phyloP scores from a whole-genome alignment of 2,113 vertebrate genomes.

The Sardina pilchardus region DNA sequence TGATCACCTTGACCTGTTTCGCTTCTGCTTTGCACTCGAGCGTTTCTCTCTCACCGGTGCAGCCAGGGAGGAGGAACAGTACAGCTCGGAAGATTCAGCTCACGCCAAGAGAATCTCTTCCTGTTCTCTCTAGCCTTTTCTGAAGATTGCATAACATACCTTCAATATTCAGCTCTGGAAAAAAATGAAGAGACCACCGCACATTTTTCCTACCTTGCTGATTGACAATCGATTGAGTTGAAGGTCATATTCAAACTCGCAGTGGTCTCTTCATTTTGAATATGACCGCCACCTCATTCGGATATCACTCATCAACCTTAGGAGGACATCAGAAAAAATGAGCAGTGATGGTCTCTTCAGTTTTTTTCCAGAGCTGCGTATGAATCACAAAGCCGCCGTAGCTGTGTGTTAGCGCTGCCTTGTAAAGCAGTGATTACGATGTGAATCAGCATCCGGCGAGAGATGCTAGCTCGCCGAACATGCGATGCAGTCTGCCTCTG shows the following conservation, averaged over 20 bases:
- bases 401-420: background rate
- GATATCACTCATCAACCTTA: too few relatives aligned
- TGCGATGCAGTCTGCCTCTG: background rate
- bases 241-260: background rate
- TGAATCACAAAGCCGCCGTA: background rate
- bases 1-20: constrained; percentile 21
- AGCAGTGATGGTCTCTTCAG: background rate
- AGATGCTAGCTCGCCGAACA: background rate
- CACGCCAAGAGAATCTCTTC: background rate
- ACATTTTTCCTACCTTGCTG: too few relatives aligned
- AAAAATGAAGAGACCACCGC: too few relatives aligned
- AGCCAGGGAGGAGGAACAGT: background rate
- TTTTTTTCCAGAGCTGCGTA: background rate
- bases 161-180: background rate
- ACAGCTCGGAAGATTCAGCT: background rate
- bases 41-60: constrained; percentile 17
- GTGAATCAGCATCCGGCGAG: background rate
- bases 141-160: background rate
- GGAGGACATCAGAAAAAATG: too few relatives aligned
- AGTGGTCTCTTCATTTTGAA: background rate
- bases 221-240: too few relatives aligned
- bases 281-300: too few relatives aligned
- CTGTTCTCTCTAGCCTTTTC: background rate
- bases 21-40: constrained; percentile 26
- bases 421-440: background rate